Base-by-base conservation (phyloP, 2,888 invertebrate genomes). In the Agrilus biguttatus region DNA sequence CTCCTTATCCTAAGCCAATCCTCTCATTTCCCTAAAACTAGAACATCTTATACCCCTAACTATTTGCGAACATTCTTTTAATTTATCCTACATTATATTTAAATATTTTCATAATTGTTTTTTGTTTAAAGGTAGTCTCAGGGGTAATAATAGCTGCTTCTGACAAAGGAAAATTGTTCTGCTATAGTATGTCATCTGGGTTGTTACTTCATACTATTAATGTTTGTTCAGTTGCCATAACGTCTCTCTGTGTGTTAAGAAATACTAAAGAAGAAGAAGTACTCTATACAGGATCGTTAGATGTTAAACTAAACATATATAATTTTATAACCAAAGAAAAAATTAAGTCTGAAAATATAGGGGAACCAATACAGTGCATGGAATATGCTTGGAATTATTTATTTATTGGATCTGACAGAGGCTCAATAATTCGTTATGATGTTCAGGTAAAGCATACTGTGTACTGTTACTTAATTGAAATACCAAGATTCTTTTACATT, bases 331-430 rank as follows among this genome's bases (percentile, higher is more conserved):
- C 73, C 1, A 53, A 68, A 43, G 70, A 73, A 53, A 66, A 73
- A 42, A 67, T 72, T 4, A 68, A 69, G 2, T 69, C 71, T 36
- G 69, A 71, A 47, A 67, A 71, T 49, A 65, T 78, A 2, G 68
- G 73, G 6, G 77, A 76, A 55, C 77, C 81, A 0, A 71, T 84
- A 47, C 83, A 83, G 56, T 81, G 83, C 14, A 79, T 85, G 73
- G 83, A 83, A 51, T 67, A 75, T 23, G 73, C 76, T 1, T 85
- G 84, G 84, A 77, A 75, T 49, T 74, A 72, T 5, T 71, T 83
- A 33, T 86, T 77, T 55, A 73, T 84, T 32, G 85, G 85, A 36
- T 80, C 83, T 1, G 73, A 77, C 49, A 77, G 77, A 50, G 85
- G 86, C 14, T 77, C 77, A 51, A 74, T 86, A 12, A 70, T 78